These are phyloP conservation scores for Crocidura indochinensis DNA, from an alignment of 2,797 vertebrate genomes.

Conservation along the genomic window DNA sequence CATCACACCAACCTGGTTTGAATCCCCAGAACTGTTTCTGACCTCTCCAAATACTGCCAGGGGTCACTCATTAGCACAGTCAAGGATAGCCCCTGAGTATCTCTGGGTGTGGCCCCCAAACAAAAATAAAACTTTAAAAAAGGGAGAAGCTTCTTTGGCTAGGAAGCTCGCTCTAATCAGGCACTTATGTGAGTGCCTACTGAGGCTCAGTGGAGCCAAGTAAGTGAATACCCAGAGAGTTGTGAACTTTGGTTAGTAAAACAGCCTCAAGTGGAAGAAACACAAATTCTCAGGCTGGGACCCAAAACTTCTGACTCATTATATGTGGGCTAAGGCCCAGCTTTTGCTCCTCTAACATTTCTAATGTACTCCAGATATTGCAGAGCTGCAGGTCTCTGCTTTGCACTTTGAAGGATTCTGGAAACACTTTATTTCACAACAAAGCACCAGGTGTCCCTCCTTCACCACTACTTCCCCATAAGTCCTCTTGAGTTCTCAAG, in stretches of 20 bases:
- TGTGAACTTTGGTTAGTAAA: conserved; percentile 5
- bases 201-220: neutral
- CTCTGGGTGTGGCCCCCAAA: too few relatives aligned
- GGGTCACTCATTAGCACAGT: too few relatives aligned
- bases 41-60: too few relatives aligned
- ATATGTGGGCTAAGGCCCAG: neutral
- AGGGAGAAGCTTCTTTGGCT: too few relatives aligned
- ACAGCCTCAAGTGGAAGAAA: neutral
- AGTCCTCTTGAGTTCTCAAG: rapidly evolving
- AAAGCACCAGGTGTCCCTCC: neutral
- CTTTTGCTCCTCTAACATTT: neutral
- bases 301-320: neutral
- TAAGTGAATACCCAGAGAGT: neutral
- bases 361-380: neutral
- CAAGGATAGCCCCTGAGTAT: too few relatives aligned
- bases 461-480: too few relatives aligned
- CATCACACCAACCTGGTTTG: too few relatives aligned
- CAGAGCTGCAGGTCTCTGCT: neutral
- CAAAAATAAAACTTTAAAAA: too few relatives aligned
- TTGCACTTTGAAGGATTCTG: neutral
- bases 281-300: neutral
- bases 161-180: too few relatives aligned
- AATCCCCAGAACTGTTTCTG: too few relatives aligned
- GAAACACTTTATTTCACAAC: neutral
- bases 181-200: too few relatives aligned